Evolutionary conservation across 2,797 vertebrate genomes (phyloP), one percentile per base, ranked within the genome.

Genomic region (Tokudaia tokunoshimensis): DNA sequence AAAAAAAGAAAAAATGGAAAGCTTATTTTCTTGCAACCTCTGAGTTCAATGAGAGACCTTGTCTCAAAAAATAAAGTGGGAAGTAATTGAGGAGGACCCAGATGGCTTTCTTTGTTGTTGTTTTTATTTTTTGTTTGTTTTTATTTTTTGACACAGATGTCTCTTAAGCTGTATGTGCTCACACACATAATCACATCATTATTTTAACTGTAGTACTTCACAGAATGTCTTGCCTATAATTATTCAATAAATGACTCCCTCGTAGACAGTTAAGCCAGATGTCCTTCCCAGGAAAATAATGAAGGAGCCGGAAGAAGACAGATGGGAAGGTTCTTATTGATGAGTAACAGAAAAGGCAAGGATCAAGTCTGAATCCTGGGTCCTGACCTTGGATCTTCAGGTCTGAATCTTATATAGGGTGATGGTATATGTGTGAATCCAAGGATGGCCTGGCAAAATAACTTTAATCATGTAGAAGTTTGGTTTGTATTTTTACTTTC

Each of bases 201-300:
- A 41, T 47, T 50, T 41, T 72, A 17, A 72, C 29, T 70, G 31
- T 55, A 72, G n/a, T n/a, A 37, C 34, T 29, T 75, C 26, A 15
- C 44, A n/a, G 89, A 80, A 37, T 72, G 34, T 87, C 79, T 92
- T 92, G 37, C 44, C 57, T 57, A 50, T 85, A 81, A 57, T 44
- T 80, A 2, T 26, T 93, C 82, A 88, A 44, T 86, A 80, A 74
- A 47, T 80, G 61, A 79, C 2, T 50, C 15, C 79, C 89, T 94
- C 80, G n/a, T 31, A 63, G n/a, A 93, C 88, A 72, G 50, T 89
- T 65, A 31, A 90, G 72, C 9, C 55, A 85, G 20, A 2, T 96
- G 17, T 20, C 29, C 29, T 31, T 19, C 34, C 12, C 65, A 47
- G 87, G 57, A 47, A 76, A 78, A 76, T 76, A 89, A 61, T 76